phyloP scores from a whole-genome alignment of 2,797 vertebrate genomes.

The Melanotaenia pygmaea region DNA sequence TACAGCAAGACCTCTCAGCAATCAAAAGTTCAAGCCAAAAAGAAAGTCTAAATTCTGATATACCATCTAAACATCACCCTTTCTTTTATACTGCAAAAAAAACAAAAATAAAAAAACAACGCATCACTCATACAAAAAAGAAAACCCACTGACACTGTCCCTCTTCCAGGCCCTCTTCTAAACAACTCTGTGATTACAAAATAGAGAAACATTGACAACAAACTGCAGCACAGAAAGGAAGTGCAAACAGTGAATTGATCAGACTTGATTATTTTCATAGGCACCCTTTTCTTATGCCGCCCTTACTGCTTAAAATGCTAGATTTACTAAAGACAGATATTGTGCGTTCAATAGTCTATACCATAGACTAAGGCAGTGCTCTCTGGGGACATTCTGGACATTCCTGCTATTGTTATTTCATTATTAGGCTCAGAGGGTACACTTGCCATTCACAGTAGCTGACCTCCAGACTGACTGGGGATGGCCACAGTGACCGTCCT shows the following conservation, averaged over 20 bases:
- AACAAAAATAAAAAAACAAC: constrained; percentile 52
- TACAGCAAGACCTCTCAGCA: constrained; percentile 4
- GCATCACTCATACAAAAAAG: constrained; percentile 33
- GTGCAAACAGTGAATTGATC: constrained; percentile 29
- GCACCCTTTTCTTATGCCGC: constrained; percentile 20
- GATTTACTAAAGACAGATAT: constrained; percentile 43
- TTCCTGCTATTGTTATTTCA: constrained; percentile 81
- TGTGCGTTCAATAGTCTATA: constrained; percentile 50
- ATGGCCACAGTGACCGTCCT: constrained; percentile 41
- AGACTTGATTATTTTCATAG: constrained; percentile 12
- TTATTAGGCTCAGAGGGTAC: constrained; percentile 70
- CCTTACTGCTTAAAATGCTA: constrained; percentile 24
- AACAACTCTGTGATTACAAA: constrained; percentile 17
- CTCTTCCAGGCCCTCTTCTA: constrained; percentile 47
- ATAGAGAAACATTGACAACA: background rate
- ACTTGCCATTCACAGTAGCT: constrained; percentile 66
- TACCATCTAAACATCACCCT: constrained; percentile 45
- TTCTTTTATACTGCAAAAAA: constrained; percentile 15
- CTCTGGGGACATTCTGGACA: constrained; percentile 73
- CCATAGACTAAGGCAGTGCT: constrained; percentile 34
- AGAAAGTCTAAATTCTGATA: constrained; percentile 41
- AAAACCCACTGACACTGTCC: constrained; percentile 44
- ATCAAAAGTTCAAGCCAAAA: constrained; percentile 21
- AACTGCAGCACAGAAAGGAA: background rate
- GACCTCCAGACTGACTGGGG: constrained; percentile 67